Evolutionary conservation across 2,113 vertebrate genomes (phyloP).

Genomic region (Burhinus oedicnemus): DNA sequence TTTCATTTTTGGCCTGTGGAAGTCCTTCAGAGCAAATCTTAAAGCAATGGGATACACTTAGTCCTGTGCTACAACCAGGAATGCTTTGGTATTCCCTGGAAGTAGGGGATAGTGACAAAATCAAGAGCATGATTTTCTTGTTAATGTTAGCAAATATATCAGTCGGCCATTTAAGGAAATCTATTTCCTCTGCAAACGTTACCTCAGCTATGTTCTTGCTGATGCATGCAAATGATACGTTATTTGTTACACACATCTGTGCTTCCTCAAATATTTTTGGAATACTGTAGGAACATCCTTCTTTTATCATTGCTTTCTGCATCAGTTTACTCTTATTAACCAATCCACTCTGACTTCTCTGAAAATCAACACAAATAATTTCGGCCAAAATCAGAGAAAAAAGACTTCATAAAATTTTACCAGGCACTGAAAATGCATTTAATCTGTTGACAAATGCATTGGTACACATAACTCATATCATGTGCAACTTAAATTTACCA

Average conservation of each 20-base stretch:
- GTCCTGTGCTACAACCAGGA: neutral
- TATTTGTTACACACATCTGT: neutral
- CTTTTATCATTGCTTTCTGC: neutral
- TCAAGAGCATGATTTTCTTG: neutral
- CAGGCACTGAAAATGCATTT: neutral
- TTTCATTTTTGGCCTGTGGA: neutral
- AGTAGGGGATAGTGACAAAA: neutral
- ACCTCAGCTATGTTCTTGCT: neutral
- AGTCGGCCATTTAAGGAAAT: neutral
- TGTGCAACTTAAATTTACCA: conserved; percentile 2
- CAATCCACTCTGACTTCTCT: neutral
- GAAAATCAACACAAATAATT: neutral
- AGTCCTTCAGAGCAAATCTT: neutral
- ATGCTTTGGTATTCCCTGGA: neutral
- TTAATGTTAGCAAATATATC: neutral
- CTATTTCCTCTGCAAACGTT: neutral
- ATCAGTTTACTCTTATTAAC: neutral
- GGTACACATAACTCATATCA: neutral
- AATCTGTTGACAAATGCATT: neutral
- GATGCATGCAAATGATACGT: neutral
- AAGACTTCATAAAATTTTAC: neutral
- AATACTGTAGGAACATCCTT: neutral
- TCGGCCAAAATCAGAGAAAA: neutral
- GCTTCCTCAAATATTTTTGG: neutral
- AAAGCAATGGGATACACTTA: neutral